Percentiles rank a stretch among this genome's conserved stretches.
Evolutionary conservation across 2,113 vertebrate genomes (phyloP).

Genomic region (Turnix velox): DNA sequence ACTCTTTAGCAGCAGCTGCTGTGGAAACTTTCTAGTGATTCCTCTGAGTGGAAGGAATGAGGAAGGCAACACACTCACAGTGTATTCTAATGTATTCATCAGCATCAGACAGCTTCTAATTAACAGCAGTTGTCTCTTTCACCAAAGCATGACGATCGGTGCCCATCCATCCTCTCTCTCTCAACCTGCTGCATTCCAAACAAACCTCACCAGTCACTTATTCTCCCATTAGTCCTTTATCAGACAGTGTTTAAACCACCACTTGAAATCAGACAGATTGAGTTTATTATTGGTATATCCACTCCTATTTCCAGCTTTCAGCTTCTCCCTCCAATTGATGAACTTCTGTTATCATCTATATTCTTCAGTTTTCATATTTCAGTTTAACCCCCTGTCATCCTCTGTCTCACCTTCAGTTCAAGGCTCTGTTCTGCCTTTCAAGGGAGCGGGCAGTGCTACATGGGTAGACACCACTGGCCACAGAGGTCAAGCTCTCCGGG

Average conservation of each 20-base stretch:
- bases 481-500: neutral
- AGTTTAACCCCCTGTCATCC: neutral
- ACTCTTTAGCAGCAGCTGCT: neutral
- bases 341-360: neutral
- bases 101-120: conserved; percentile 8
- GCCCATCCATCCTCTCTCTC: neutral
- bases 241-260: neutral
- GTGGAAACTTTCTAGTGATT: neutral
- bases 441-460: neutral
- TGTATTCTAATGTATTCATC: conserved; percentile 7
- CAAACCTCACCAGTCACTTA: neutral
- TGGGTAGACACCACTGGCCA: neutral
- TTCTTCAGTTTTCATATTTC: neutral
- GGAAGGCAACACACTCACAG: neutral
- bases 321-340: neutral
- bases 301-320: neutral
- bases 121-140: neutral
- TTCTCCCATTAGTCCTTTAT: neutral
- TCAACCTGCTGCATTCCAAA: neutral
- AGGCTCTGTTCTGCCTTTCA: neutral
- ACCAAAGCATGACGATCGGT: neutral
- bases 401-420: neutral
- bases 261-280: neutral
- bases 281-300: neutral
- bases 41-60: neutral